Percentiles rank a stretch among this genome's conserved stretches.
phyloP scores from a whole-genome alignment of 2,113 vertebrate genomes.

The Psettodes erumei region DNA sequence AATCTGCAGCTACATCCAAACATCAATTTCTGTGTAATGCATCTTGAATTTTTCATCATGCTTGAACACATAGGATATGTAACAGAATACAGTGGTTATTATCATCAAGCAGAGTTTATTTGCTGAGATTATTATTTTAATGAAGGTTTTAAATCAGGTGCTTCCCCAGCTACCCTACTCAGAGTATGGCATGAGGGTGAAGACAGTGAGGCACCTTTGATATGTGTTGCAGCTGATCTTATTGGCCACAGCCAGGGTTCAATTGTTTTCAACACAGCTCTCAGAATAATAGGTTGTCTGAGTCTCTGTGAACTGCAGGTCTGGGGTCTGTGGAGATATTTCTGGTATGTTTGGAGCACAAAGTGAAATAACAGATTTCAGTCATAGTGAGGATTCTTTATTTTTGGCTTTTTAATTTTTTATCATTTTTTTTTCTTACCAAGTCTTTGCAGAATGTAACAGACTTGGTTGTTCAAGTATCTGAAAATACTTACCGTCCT shows the following conservation, averaged over 20 bases:
- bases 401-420: too few species aligned
- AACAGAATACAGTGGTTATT: neutral
- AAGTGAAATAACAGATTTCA: slow-evolving; percentile 20
- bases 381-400: neutral
- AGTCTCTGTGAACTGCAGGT: neutral
- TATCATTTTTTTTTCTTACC: neutral
- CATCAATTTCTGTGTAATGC: neutral
- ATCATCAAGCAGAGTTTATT: neutral
- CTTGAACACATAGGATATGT: neutral
- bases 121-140: neutral
- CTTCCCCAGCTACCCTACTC: neutral
- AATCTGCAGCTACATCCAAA: neutral
- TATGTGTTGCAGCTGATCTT: neutral
- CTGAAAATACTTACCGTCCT: slow-evolving; percentile 12
- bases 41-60: neutral
- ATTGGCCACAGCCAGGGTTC: slow-evolving; percentile 9
- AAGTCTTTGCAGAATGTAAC: slow-evolving; percentile 4
- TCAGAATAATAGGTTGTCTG: neutral
- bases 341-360: slow-evolving; percentile 12
- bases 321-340: slow-evolving; percentile 3
- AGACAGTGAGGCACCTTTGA: neutral
- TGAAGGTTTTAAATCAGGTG: too few species aligned
- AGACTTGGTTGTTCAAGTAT: neutral
- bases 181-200: neutral
- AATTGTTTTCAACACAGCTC: slow-evolving; percentile 21